Conservation (phyloP, 2,888 invertebrate genomes). For the Drepanosiphum platanoidis region DNA sequence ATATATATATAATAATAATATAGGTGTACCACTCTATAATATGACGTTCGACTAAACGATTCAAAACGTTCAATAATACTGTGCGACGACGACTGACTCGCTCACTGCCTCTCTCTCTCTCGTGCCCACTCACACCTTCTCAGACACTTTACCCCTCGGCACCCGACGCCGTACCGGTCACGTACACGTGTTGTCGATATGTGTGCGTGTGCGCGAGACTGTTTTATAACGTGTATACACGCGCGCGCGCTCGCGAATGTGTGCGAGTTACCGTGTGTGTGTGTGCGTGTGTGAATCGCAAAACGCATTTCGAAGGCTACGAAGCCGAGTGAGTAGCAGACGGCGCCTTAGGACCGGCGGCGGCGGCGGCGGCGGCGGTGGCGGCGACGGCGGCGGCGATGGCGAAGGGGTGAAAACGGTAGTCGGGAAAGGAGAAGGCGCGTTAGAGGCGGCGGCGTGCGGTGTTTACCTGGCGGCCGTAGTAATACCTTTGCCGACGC, state of each 20-base stretch:
- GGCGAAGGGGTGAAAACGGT: not conserved
- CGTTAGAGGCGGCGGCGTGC: not conserved
- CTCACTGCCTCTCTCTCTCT: not conserved
- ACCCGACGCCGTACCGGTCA: constrained; percentile 2
- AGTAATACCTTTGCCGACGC: constrained; percentile 53
- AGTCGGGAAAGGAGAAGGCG: not conserved
- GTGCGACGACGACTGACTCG: not conserved
- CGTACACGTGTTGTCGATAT: constrained; percentile 44
- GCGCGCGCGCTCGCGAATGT: no score
- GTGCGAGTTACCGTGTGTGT: no score
- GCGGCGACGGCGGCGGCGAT: not conserved
- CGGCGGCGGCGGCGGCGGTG: not conserved
- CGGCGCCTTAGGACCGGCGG: constrained; percentile 17
- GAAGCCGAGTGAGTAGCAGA: constrained; percentile 24
- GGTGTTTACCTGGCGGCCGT: constrained; percentile 58
- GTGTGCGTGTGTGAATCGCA: not conserved
- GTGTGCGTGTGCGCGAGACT: not conserved
- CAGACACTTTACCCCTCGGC: not conserved
- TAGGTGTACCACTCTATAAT: no score
- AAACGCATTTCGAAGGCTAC: constrained; percentile 31
- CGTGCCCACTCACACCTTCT: not conserved
- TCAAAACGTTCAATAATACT: constrained; percentile 31
- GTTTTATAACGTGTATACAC: not conserved
- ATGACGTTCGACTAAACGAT: constrained; percentile 21
- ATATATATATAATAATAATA: not conserved